Evolutionary conservation across 2,797 vertebrate species (phyloP), one percentile per base, ranked within the genome.

Genomic region (Bradypodion ventrale): DNA sequence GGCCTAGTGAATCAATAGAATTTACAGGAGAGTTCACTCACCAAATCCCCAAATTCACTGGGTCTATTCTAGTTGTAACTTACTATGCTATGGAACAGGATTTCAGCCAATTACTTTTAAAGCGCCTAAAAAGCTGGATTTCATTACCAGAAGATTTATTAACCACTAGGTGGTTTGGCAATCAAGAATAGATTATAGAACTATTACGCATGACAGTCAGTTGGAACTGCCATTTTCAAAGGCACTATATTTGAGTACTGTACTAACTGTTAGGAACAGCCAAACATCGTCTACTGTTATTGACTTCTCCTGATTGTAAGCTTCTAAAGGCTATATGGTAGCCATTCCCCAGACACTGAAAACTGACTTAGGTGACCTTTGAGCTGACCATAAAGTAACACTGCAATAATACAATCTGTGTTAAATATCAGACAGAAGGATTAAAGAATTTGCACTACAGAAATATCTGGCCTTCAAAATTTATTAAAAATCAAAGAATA

Each of bases 401-500:
- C 21, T 62, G 32, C 25, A 23, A 19, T 42, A 49, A 74, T 5
- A 80, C 25, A 75, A 46, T 60, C 9, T 40, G 49, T 15, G 44
- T 49, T 44, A 72, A 63, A 37, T 23, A 27, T 76, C 42, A 65
- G 32, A 32, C 6, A 63, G 32, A 66, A 15, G 27, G 40, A 70
- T 70, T 75, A 80, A 69, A 40, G 37, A 80, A 75, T 25, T 23
- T 16, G 35, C 65, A 72, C 65, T n/a, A 82, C 35, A 52, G 84
- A 75, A 90, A 88, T 89, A 85, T 86, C 83, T 94, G 92, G 84
- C 95, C 95, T 96, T 93, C 92, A 97, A 98, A 97, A 96, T 99
- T 99, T 99, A 99, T 99, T 99, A 98, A 99, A 99, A 99, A 99
- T 98, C 97, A 98, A 97, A 98, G 97, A 97, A 98, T 98, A 97